A percentile compares a stretch with the other conserved stretches of the same genome.
These are phyloP conservation scores for Dicycla oo DNA, from an alignment of 2,888 invertebrate genomes.

Conservation along the genomic window DNA sequence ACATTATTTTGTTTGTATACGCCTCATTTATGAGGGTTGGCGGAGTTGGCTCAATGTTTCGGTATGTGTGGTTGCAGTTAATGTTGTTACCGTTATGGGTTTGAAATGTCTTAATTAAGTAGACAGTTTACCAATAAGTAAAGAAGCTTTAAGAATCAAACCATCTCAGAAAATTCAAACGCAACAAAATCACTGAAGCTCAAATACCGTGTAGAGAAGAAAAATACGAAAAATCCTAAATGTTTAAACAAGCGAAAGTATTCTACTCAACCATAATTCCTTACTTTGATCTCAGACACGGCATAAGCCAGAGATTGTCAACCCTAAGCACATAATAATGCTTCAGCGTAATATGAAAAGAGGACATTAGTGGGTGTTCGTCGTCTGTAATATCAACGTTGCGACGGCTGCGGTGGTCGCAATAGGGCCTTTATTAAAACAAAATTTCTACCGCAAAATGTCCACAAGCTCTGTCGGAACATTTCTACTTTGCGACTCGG, in stretches of 20 bases:
- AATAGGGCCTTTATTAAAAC: conserved; percentile 89
- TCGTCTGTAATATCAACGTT: conserved; percentile 82
- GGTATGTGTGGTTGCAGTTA: conserved; percentile 68
- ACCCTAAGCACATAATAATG: conserved; percentile 87
- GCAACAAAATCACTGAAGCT: conserved; percentile 3
- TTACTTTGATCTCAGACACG: conserved; percentile 72
- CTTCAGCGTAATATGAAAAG: conserved; percentile 87
- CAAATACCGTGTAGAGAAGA: neutral
- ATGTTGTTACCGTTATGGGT: conserved; percentile 59
- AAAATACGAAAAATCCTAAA: conserved; percentile 47
- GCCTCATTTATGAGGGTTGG: conserved; percentile 84
- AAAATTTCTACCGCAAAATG: conserved; percentile 87
- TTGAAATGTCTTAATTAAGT: conserved; percentile 46
- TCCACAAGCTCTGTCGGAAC: conserved; percentile 80
- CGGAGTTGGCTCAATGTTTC: conserved; percentile 80
- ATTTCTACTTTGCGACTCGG: conserved; percentile 67
- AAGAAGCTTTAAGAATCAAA: neutral
- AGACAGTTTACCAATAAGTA: neutral
- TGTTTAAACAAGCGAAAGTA: conserved; percentile 57
- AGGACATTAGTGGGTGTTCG: conserved; percentile 88
- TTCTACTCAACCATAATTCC: conserved; percentile 65
- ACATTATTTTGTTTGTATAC: conserved; percentile 85
- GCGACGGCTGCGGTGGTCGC: conserved; percentile 85
- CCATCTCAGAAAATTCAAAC: neutral
- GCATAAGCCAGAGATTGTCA: conserved; percentile 83